phyloP scores from a whole-genome alignment of 2,113 vertebrate species.

The Pagrus major region DNA sequence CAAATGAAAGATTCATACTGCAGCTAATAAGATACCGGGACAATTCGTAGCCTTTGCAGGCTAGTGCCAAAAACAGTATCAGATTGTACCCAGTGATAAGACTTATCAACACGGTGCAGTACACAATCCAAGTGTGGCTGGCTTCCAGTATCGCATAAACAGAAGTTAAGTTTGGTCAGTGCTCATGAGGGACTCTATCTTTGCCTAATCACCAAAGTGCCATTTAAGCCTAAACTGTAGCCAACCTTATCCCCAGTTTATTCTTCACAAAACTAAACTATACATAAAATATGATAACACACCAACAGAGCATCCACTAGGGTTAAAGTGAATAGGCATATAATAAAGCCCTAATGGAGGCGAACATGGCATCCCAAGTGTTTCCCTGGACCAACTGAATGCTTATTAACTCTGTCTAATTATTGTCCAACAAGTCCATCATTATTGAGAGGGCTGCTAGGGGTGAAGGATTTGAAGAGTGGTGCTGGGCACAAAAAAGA shows the following conservation, averaged over 20 bases:
- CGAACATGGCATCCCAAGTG: conserved; percentile 25
- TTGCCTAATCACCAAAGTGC: conserved; percentile 24
- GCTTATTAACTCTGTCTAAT: conserved; percentile 74
- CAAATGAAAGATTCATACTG: conserved; percentile 66
- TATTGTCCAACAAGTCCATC: conserved; percentile 65
- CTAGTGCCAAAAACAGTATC: conserved; percentile 26
- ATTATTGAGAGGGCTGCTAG: conserved; percentile 43
- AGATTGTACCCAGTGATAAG: conserved; percentile 24
- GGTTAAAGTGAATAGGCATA: conserved; percentile 20
- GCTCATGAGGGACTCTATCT: conserved; percentile 36
- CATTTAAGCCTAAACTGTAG: conserved; percentile 1
- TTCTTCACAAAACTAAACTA: conserved; percentile 32
- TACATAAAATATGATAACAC: conserved; percentile 20
- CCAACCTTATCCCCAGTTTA: background rate
- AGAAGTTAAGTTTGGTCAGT: conserved; percentile 52
- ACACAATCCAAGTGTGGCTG: conserved; percentile 38
- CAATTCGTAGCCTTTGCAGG: conserved; percentile 36
- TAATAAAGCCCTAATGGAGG: conserved; percentile 39
- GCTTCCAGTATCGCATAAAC: conserved; percentile 35
- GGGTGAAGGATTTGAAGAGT: conserved; percentile 39
- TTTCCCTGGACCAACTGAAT: conserved; percentile 39
- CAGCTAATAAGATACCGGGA: conserved; percentile 52
- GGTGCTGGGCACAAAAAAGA: conserved; percentile 31
- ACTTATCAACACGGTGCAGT: conserved; percentile 57
- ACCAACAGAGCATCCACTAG: conserved; percentile 2